These are phyloP conservation scores for Strongylocentrotus purpuratus DNA, from an alignment of 35 echinoderm and acorn worm genomes.

Conservation along the genomic window DNA sequence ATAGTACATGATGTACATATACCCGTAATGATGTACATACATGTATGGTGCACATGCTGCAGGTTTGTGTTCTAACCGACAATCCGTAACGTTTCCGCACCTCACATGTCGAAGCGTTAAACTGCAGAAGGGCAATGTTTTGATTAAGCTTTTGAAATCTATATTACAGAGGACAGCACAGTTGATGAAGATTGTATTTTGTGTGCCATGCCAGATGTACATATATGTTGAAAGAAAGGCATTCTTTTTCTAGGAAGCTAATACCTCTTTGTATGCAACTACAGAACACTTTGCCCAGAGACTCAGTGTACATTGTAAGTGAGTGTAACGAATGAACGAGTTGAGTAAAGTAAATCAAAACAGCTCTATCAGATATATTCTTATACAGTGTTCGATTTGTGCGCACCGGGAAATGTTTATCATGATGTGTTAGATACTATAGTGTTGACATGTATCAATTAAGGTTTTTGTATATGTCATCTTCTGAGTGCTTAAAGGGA, in stretches of 20 bases:
- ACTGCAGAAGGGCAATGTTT: not conserved
- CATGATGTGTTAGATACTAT: not conserved
- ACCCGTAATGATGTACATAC: too few species aligned
- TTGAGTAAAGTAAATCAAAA: not conserved
- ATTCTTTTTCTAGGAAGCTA: not conserved
- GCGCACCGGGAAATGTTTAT: not conserved
- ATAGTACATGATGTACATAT: not conserved
- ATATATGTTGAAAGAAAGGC: not conserved
- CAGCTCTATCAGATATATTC: not conserved
- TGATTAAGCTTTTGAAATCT: not conserved
- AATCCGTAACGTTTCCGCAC: not conserved
- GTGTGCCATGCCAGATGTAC: not conserved
- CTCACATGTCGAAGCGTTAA: not conserved
- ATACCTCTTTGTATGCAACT: not conserved
- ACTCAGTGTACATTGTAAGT: not conserved
- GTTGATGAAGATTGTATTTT: not conserved
- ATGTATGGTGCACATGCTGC: not conserved
- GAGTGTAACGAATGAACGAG: too few species aligned
- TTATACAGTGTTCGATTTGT: not conserved
- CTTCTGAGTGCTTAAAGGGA: not conserved
- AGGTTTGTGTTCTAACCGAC: not conserved
- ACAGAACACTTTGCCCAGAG: not conserved
- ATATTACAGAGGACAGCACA: not conserved
- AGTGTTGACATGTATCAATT: not conserved
- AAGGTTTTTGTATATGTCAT: not conserved